A percentile compares a stretch with the other conserved stretches of the same genome.
Evolutionary conservation across 2,888 invertebrate genomes (phyloP).

Genomic region (Heterodera filipjevi): DNA sequence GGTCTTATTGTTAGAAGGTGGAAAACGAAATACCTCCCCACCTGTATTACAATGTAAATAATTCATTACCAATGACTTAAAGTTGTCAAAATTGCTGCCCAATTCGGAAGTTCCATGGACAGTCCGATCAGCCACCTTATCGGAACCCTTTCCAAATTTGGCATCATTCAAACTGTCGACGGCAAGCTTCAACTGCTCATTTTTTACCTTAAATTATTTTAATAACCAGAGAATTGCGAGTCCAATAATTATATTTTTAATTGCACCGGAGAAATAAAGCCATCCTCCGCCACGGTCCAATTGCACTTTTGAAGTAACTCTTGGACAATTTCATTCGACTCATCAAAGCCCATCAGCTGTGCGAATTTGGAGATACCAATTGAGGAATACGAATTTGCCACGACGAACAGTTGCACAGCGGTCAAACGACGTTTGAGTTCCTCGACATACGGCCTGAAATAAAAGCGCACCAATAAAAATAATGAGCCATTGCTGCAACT

Average conservation of each 20-base stretch:
- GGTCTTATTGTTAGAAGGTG: too few species aligned
- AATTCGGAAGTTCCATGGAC: not conserved
- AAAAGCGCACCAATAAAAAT: too few species aligned
- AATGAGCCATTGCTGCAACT: not conserved
- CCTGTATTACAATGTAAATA: not conserved
- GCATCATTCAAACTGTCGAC: not conserved
- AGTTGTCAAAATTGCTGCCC: not conserved
- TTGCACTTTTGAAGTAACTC: constrained; percentile 14
- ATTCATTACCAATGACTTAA: not conserved
- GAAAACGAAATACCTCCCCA: too few species aligned
- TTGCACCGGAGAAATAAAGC: constrained; percentile 12
- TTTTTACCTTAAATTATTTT: constrained; percentile 5
- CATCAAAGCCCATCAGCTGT: constrained; percentile 21
- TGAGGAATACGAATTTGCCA: constrained; percentile 26
- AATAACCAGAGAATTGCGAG: too few species aligned
- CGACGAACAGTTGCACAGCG: constrained; percentile 21
- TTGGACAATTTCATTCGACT: not conserved
- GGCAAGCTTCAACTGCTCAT: not conserved
- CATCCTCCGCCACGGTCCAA: constrained; percentile 10
- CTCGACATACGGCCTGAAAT: constrained; percentile 29
- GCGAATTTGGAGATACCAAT: constrained; percentile 16
- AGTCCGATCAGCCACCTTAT: not conserved
- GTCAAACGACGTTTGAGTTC: constrained; percentile 30
- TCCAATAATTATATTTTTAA: too few species aligned
- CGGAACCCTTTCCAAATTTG: constrained; percentile 3